Evolutionary conservation across 2,113 vertebrate genomes (phyloP), one percentile per base, ranked within the genome.

Genomic region (Malurus alboscapulatus): DNA sequence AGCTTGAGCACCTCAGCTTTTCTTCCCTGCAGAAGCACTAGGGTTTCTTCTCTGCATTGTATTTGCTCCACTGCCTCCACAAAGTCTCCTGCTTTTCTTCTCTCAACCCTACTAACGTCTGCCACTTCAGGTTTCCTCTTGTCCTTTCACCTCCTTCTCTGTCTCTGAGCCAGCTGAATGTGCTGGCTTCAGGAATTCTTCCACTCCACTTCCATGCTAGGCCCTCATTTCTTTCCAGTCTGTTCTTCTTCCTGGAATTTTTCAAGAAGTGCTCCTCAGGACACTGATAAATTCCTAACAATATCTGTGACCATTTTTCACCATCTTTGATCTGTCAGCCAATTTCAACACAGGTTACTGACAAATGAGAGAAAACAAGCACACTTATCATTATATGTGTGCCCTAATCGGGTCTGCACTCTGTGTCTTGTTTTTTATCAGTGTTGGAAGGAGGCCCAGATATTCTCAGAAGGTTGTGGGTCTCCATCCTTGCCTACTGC

Each of bases 401-500:
- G 17, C 58, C 32, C 26, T 57, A 32, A 15, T 7, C 0, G 0
- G 4, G 2, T 32, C 20, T 75, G 47, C 30, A 11, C 6, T 74
- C 25, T 21, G 0, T 9, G 7, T 73, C 61, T 66, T 74, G 7
- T 16, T 50, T 77, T 77, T 66, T 42, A 22, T 48, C 50, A 9
- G 9, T 12, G 14, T 50, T 83, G 45, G 59, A 47, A 81, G 51
- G 24, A 62, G 26, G n/a, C 21, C 24, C 36, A 59, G 69, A 53
- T 7, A 21, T 50, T 69, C 51, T 32, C 19, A 32, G 29, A 55
- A 34, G 7, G 8, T 17, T 72, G 5, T 63, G 38, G 8, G 38
- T 85, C 34, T 36, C 48, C 44, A 47, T 68, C 30, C 36, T 55
- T 34, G 53, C 1, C 1, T 36, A 61, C 20, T 69, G 10, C 13